Base-by-base conservation (phyloP, 2,113 vertebrate genomes). In the Gymnorhina tibicen region DNA sequence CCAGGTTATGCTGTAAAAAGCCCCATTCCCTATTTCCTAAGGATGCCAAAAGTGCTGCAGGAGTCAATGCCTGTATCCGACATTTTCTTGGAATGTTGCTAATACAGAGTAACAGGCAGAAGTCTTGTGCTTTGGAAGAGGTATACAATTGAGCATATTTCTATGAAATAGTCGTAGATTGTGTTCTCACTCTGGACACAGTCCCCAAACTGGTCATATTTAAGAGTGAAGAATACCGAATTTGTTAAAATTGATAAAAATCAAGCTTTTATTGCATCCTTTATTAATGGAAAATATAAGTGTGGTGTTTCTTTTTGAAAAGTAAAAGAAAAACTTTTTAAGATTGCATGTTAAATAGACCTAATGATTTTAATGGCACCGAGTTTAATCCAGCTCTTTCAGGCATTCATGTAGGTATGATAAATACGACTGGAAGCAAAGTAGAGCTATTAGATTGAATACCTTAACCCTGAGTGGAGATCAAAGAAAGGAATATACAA, bases 61-160 rank as follows among this genome's bases (percentile, higher is more conserved):
- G n/a, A 64, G n/a, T 56, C 19, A 5, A 0, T 7, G 20, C 0
- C 1, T 5, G 16, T 41, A 30, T 16, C 42, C 27, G 22, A 4
- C 10, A 0, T 55, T 63, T 8, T 26, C 35, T 23, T 39, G 27
- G 16, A 67, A 32, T 3, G 2, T 35, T n/a, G 27, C 44, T 39
- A 16, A 37, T 56, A 16, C 5, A 16, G 26, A 37, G 28, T 30
- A 44, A 44, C 3, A 27, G 41, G n/a, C n/a, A 32, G 13, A 28
- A 66, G 53, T 69, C 42, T 32, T 49, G 58, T 22, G 75, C 73
- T 73, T 41, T 70, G 50, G 21, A 75, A 35, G 52, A 68, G 27
- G 21, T 41, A 16, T 74, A 47, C 86, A 87, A 80, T 11, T 3
- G 23, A 59, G 19, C 41, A 30, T 44, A 13, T 63, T 62, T 32